Conservation (phyloP, 2,888 invertebrate genomes). For the Polyommatus iphigenia region DNA sequence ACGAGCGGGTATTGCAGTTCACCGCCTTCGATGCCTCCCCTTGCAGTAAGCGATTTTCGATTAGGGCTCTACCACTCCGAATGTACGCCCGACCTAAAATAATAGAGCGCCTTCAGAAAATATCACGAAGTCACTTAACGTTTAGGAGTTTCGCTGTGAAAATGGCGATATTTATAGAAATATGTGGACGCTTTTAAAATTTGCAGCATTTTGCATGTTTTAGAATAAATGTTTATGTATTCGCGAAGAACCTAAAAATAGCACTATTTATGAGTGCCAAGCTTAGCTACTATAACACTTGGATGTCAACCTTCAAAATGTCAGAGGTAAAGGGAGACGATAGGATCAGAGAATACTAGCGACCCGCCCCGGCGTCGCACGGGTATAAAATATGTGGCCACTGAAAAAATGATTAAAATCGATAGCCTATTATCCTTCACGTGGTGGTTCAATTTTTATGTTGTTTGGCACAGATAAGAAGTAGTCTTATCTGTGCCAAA, state of each 20-base stretch:
- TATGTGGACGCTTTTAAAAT: neutral
- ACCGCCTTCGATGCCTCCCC: conserved; percentile 58
- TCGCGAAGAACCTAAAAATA: too few species aligned
- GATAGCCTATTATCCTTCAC: too few species aligned
- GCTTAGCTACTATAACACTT: neutral
- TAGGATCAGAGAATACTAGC: too few species aligned
- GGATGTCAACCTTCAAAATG: too few species aligned
- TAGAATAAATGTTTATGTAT: neutral
- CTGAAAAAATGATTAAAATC: too few species aligned
- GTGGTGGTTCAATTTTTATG: too few species aligned
- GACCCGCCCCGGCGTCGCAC: too few species aligned
- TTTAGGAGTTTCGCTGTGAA: neutral
- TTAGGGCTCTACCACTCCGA: conserved; percentile 38
- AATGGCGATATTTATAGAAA: conserved; percentile 1
- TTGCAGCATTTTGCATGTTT: neutral
- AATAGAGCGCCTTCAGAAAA: conserved; percentile 12
- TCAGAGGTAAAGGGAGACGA: too few species aligned
- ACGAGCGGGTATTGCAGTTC: conserved; percentile 49
- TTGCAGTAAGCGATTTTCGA: conserved; percentile 60
- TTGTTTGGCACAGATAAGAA: too few species aligned
- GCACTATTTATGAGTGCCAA: too few species aligned
- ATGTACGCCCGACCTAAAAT: conserved; percentile 15
- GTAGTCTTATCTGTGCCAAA: too few species aligned
- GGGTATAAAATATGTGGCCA: too few species aligned
- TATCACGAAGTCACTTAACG: conserved; percentile 16